Conservation (phyloP, 2,888 invertebrate species). For the Drosophila robusta region DNA sequence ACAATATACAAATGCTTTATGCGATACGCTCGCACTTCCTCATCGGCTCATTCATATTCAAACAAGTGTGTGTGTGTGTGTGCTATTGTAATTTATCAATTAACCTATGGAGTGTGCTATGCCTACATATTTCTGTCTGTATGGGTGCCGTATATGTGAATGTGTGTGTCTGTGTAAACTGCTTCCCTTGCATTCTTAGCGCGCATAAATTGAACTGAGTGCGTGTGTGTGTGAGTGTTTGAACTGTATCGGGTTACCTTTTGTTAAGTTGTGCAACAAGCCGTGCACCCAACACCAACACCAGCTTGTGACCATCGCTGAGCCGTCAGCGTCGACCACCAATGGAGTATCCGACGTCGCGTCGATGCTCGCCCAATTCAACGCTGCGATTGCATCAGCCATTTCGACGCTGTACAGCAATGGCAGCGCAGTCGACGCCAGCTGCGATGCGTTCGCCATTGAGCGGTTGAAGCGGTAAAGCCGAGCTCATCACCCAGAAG, state of each 20-base stretch:
- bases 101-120: constrained; percentile 51
- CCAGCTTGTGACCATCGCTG: constrained; percentile 15
- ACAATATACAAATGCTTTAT: constrained; percentile 13
- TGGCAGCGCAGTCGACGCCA: constrained; percentile 20
- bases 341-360: constrained; percentile 33
- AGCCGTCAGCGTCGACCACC: constrained; percentile 45
- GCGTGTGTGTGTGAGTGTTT: constrained; percentile 16
- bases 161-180: constrained; percentile 38
- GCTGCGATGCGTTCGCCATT: constrained; percentile 16
- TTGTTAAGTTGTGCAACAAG: constrained; percentile 64
- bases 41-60: constrained; percentile 43
- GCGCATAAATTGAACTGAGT: constrained; percentile 21
- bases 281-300: constrained; percentile 33
- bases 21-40: constrained; percentile 56
- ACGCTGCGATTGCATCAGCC: constrained; percentile 73
- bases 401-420: constrained; percentile 46
- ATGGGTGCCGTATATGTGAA: too few species aligned
- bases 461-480: constrained; percentile 31
- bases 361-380: constrained; percentile 65
- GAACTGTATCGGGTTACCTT: constrained; percentile 44
- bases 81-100: constrained; percentile 50
- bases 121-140: constrained; percentile 1
- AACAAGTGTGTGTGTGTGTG: constrained; percentile 1
- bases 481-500: constrained; percentile 44
- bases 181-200: constrained; percentile 60